Base-by-base conservation (phyloP, 2,113 vertebrate species). In the Aegypius monachus region DNA sequence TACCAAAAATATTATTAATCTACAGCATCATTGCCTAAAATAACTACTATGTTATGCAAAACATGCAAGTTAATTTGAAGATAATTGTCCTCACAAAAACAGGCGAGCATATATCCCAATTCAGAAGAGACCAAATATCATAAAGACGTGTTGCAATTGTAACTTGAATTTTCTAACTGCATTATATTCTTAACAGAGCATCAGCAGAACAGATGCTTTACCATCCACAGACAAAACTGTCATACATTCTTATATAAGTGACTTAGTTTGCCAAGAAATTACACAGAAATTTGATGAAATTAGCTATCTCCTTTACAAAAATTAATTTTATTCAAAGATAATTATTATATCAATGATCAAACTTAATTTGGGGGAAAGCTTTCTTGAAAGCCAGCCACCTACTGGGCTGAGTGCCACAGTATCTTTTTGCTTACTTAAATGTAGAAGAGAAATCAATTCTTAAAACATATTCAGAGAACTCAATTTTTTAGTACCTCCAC, bases 111-210 rank as follows among this genome's bases (percentile, higher is more conserved):
- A 79, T 15, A 86, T 73, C n/a, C 50, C 92, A 87, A 81, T 59
- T 68, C 62, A 96, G 96, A 98, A 98, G 84, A 81, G 85, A 97
- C n/a, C 95, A 95, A 96, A 97, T 96, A 85, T 93, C 78, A 95
- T 82, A 90, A 92, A 97, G 86, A 95, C 55, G 92, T 85, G 86
- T 21, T 98, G 96, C 96, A 97, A 95, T 66, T 89, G 90, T 94
- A 94, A 95, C 97, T 94, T 86, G 78, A 95, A 95, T 97, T 94
- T 97, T 90, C 94, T 97, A 97, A 98, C 98, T 97, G 95, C 95
- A 97, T 98, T 98, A 98, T 63, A 61, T 71, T 50, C 61, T 85
- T 97, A 98, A 90, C 93, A 96, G 93, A 96, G 68, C 68, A 75
- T 55, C 66, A 86, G 38, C 47, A 72, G 88, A 96, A 95, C 90